phyloP scores from a whole-genome alignment of 2,797 vertebrate genomes.

The Sebastes ruberrimus region DNA sequence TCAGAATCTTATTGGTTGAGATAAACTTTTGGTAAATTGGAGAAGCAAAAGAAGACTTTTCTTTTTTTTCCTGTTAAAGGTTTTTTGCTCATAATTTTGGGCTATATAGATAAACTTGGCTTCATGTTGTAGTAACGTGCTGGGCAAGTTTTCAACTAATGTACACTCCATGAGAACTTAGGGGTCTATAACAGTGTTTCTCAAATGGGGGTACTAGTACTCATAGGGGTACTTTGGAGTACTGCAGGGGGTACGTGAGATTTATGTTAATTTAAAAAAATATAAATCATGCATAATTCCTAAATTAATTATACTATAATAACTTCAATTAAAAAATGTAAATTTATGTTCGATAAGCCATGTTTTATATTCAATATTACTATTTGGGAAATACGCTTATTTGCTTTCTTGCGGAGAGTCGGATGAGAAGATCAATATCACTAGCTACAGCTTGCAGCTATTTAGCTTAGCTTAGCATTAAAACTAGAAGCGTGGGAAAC shows the following conservation, averaged over 20 bases:
- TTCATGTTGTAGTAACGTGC: background rate
- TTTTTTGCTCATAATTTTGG: background rate
- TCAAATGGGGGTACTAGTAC: background rate
- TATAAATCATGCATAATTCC: background rate
- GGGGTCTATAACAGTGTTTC: background rate
- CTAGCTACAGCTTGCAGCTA: too few species aligned
- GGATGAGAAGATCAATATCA: too few species aligned
- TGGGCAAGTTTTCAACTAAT: background rate
- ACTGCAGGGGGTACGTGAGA: too few species aligned
- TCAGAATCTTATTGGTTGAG: background rate
- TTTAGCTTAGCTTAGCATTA: background rate
- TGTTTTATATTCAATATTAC: background rate
- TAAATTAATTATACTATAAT: background rate
- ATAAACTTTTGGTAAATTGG: background rate
- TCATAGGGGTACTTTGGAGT: too few species aligned
- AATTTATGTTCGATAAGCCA: background rate
- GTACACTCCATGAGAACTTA: background rate
- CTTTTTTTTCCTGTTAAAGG: background rate
- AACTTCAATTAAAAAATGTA: background rate
- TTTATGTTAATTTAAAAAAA: too few species aligned
- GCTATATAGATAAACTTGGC: background rate
- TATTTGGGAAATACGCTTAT: background rate
- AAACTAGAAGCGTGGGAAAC: background rate
- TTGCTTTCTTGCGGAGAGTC: too few species aligned
- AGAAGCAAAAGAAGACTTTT: background rate